Evolutionary conservation across 2,113 vertebrate species (phyloP).

Genomic region (Zosterops japonicus): DNA sequence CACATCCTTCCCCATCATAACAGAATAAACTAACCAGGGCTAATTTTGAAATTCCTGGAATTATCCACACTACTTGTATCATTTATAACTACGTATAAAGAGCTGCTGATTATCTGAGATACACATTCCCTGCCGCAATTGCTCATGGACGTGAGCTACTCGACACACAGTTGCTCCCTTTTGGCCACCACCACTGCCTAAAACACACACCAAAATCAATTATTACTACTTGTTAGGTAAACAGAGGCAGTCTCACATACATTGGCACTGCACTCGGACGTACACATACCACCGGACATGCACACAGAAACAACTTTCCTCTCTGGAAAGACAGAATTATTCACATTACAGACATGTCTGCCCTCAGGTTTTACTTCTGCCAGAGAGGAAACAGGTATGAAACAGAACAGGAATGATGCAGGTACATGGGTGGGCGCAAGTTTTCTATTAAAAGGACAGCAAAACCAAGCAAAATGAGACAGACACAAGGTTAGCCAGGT

Average conservation of each 20-base stretch:
- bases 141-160: background rate
- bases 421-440: background rate
- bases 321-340: background rate
- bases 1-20: background rate
- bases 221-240: constrained; percentile 37
- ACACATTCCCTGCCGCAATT: background rate
- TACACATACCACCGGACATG: background rate
- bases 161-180: background rate
- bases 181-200: background rate
- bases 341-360: constrained; percentile 34
- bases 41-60: constrained; percentile 31
- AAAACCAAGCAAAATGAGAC: background rate
- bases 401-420: constrained; percentile 34
- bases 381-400: constrained; percentile 42
- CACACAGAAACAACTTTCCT: constrained; percentile 47
- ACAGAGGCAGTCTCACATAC: constrained; percentile 13
- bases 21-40: background rate
- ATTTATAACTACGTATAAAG: background rate
- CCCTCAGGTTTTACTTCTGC: constrained; percentile 34
- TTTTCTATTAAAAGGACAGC: constrained; percentile 37
- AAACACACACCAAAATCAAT: constrained; percentile 14
- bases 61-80: constrained; percentile 8
- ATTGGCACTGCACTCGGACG: background rate
- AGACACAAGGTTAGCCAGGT: constrained; percentile 41
- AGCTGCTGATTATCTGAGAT: background rate